Evolutionary conservation across 2,888 invertebrate genomes (phyloP), one percentile per base, ranked within the genome.

Genomic region (Andrena minutula): DNA sequence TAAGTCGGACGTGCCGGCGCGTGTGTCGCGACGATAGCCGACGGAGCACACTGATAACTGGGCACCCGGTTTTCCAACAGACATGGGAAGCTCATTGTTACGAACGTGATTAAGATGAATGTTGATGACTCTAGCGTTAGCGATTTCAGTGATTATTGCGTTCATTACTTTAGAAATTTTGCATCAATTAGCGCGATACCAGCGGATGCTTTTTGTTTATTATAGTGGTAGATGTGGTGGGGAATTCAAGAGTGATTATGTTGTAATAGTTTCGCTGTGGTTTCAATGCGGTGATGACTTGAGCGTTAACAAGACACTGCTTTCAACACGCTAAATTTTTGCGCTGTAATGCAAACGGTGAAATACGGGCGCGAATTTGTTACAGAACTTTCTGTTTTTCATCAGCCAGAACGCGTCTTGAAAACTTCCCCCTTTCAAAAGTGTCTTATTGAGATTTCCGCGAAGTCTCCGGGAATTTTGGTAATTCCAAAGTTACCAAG

Each of bases 381-480:
- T 51, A 20, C 12, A 32, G 12, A 70, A 75, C 75, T 75, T 70
- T 61, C 70, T 61, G 47, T 32, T 51, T 70, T 51, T 16, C 23
- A 10, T 20, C 49, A 23, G 3, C 2, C 26, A 30, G 7, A 47
- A 35, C 32, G 35, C 8, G 35, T 16, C 20, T 12, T 5, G 12
- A 7, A n/a, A 28, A 32, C n/a, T 70, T 35, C 41, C 49, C 16
- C 10, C 41, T 61, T 73, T 32, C 10, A 16, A 58, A 47, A 58
- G 3, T 7, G 6, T 32, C 32, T 32, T 3, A 28, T 23, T 49
- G 47, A 10, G 7, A 60, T 26, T 49, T 51, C 49, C 35, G 2
- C 60, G 26, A n/a, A 71, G 49, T 30, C 51, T 5, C 6, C n/a
- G 6, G 1, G 61, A 56, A 28, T 75, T 51, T 35, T 16, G 28